Conservation (phyloP, 2,888 invertebrate species). For the Drosophila rubida region DNA sequence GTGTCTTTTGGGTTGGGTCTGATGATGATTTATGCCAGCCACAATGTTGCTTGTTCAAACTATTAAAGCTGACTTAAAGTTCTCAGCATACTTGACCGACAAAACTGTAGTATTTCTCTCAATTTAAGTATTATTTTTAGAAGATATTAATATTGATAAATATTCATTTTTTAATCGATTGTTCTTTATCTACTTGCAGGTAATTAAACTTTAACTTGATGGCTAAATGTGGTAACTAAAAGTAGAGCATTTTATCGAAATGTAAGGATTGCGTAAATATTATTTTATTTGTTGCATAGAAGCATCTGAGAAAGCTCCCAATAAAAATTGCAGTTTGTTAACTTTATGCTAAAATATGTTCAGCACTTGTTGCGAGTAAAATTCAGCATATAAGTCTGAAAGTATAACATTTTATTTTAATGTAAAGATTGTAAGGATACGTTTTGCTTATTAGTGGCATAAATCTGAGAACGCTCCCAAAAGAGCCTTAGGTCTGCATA, state of each 20-base stretch:
- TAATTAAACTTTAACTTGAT: slow-evolving; percentile 14
- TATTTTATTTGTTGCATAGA: no score
- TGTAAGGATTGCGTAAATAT: no score
- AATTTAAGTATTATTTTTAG: not conserved
- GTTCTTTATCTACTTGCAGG: slow-evolving; percentile 48
- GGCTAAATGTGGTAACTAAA: not conserved
- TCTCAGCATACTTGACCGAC: not conserved
- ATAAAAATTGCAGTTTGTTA: no score
- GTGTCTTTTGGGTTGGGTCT: slow-evolving; percentile 50
- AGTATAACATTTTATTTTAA: not conserved
- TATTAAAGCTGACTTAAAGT: not conserved
- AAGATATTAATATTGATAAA: no score
- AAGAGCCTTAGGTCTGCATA: not conserved
- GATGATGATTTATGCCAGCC: slow-evolving; percentile 30
- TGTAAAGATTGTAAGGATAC: no score
- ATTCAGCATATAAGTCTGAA: not conserved
- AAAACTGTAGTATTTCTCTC: not conserved
- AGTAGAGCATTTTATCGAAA: no score
- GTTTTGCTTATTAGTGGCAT: no score
- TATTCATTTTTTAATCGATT: no score
- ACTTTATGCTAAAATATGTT: no score
- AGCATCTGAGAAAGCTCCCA: no score
- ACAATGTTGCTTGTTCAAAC: not conserved
- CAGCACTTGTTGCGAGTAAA: not conserved
- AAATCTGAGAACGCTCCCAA: slow-evolving; percentile 10